Base-by-base conservation (phyloP, 2,888 invertebrate genomes). In the Pachliopta kotzebuea region DNA sequence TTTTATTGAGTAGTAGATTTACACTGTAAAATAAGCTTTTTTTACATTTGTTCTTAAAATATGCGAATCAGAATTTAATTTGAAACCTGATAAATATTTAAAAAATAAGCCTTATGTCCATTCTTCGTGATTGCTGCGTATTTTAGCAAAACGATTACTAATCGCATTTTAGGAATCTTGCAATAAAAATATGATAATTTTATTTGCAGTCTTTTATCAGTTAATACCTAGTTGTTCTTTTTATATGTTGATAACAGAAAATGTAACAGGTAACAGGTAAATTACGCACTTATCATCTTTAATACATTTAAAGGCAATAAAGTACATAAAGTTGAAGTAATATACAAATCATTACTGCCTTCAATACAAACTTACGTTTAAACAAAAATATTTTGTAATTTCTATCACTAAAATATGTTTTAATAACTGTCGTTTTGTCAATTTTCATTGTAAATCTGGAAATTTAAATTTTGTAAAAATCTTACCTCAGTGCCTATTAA, bases 401-500 rank as follows among this genome's bases (percentile, higher is more conserved):
- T n/a, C 0, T 6, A 45, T n/a, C 45, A n/a, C n/a, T 7, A 45
- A 45, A 7, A n/a, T n/a, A 8, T 45, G 18, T 45, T 45, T 7
- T n/a, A 1, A n/a, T 45, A n/a, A 45, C 18, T 42, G n/a, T n/a
- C 6, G 45, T 45, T 3, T 6, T 18, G 45, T n/a, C 4, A 45
- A n/a, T n/a, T n/a, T 45, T n/a, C 14, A 9, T 8, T 37, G 37
- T 14, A 37, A 14, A 45, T 45, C 45, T 45, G 8, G 18, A 45
- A 45, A 45, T n/a, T 29, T 14, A 29, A 26, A 54, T 21, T 2
- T 29, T 31, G 14, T 21, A 2, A 26, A 37, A 50, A 59, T 92
- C 95, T 94, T 90, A 99, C 99, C 93, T 99, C 99, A 66, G 97
- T 98, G 67, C 97, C 99, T 78, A 99, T 99, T 62, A 98, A 90